Percentiles rank a stretch among this genome's conserved stretches.
Evolutionary conservation across 2,888 invertebrate species (phyloP).

Genomic region (Pogonocherus hispidulus): DNA sequence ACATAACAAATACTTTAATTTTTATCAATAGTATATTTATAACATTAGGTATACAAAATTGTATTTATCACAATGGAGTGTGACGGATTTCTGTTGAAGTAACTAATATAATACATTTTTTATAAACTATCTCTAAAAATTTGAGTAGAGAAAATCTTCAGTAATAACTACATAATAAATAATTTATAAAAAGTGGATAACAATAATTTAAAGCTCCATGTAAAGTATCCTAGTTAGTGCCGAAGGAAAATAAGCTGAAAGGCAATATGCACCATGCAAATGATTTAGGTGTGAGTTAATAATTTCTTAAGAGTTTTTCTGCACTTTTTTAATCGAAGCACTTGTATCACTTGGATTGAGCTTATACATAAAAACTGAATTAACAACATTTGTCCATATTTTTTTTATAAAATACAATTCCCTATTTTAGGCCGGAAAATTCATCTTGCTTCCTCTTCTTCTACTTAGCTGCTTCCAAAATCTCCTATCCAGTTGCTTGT

Average conservation of each 20-base stretch:
- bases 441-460: conserved; percentile 70
- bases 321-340: conserved; percentile 49
- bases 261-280: conserved; percentile 40
- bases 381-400: conserved; percentile 30
- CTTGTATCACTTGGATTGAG: conserved; percentile 59
- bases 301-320: conserved; percentile 2
- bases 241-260: conserved; percentile 52
- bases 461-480: conserved; percentile 86
- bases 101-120: conserved; percentile 39
- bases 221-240: conserved; percentile 52
- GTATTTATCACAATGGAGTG: conserved; percentile 63
- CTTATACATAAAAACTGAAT: conserved; percentile 43
- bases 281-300: conserved; percentile 8
- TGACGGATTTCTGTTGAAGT: conserved; percentile 61
- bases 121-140: conserved; percentile 41
- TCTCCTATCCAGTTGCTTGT: conserved; percentile 82
- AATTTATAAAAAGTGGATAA: conserved; percentile 55
- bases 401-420: too few relatives aligned
- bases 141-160: conserved; percentile 44
- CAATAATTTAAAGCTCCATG: conserved; percentile 53
- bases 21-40: conserved; percentile 57
- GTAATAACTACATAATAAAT: conserved; percentile 43
- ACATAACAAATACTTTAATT: neutral
- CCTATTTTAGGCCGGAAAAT: conserved; percentile 55
- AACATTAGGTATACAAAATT: conserved; percentile 64